Conservation (phyloP, 1,140 invertebrate species). For the Drosophila quadrilineata region DNA sequence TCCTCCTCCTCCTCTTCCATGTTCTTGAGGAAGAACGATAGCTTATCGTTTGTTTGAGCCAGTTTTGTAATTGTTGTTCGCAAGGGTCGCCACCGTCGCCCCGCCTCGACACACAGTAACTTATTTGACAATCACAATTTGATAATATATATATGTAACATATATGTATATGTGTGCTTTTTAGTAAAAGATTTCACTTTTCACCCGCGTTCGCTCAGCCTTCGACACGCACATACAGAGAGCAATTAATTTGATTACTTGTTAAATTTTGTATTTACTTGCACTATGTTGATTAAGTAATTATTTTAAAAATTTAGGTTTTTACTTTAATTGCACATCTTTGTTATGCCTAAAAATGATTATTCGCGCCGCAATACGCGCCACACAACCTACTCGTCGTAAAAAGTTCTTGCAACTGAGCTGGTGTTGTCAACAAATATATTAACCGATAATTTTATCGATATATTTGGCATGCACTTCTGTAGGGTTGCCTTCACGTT, state of each 20-base stretch:
- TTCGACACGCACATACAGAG: conserved; percentile 9
- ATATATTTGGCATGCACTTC: background rate
- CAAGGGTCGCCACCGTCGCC: background rate
- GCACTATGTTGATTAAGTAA: background rate
- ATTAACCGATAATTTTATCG: background rate
- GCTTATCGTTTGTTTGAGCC: conserved; percentile 63
- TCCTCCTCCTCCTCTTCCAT: conserved; percentile 84
- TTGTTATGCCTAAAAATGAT: background rate
- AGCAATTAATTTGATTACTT: background rate
- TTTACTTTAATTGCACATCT: conserved; percentile 6
- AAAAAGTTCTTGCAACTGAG: conserved; percentile 35
- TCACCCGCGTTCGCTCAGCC: background rate
- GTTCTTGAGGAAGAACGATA: conserved; percentile 54
- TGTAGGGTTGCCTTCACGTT: conserved; percentile 4
- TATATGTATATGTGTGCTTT: conserved; percentile 18
- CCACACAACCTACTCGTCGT: conserved; percentile 7
- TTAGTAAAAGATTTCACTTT: conserved; percentile 45
- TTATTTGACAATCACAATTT: conserved; percentile 3
- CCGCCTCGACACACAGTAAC: background rate
- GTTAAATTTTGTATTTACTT: conserved; percentile 4
- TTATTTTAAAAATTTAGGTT: conserved; percentile 12
- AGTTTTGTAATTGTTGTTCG: conserved; percentile 46
- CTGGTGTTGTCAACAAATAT: conserved; percentile 25
- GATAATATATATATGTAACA: background rate
- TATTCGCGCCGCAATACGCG: conserved; percentile 1